A percentile compares a stretch with the other conserved stretches of the same genome.
Conservation (phyloP, 2,888 invertebrate genomes). For the Plusia festucae region DNA sequence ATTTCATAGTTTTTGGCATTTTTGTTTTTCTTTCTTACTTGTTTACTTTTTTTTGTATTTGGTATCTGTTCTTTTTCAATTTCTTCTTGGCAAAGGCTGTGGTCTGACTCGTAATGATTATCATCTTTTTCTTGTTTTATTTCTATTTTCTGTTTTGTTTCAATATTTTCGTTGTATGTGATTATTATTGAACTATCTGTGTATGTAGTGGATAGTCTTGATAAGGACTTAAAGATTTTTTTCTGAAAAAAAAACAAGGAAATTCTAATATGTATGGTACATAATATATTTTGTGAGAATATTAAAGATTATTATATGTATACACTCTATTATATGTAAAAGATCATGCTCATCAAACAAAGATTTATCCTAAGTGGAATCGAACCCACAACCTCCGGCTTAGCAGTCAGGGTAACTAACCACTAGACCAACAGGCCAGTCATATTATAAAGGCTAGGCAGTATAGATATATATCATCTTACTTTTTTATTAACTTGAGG, state of each 20-base stretch:
- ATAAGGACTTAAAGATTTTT: constrained; percentile 19
- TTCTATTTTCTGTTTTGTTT: constrained; percentile 13
- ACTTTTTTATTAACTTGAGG: constrained; percentile 31
- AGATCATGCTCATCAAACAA: too few relatives aligned
- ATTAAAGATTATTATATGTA: too few relatives aligned
- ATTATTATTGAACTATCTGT: constrained; percentile 30
- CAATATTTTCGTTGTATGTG: constrained; percentile 18
- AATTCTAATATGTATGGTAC: too few relatives aligned
- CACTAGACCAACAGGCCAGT: too few relatives aligned
- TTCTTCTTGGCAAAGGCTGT: constrained; percentile 10
- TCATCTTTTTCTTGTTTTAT: constrained; percentile 44
- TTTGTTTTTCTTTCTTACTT: constrained; percentile 21
- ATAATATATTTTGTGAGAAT: too few relatives aligned
- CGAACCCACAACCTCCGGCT: too few relatives aligned
- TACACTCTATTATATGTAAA: too few relatives aligned
- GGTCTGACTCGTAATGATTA: constrained; percentile 1
- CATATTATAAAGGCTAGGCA: neutral
- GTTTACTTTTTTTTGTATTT: constrained; percentile 2
- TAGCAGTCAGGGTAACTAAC: too few relatives aligned
- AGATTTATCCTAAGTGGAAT: too few relatives aligned
- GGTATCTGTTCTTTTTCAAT: constrained; percentile 41
- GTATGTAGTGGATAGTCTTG: constrained; percentile 29
- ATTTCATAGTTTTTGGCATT: constrained; percentile 34
- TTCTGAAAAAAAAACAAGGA: constrained; percentile 40
- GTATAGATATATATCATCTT: neutral